Evolutionary conservation across 2,888 invertebrate genomes (phyloP).

Genomic region (Cosmia pyralina): DNA sequence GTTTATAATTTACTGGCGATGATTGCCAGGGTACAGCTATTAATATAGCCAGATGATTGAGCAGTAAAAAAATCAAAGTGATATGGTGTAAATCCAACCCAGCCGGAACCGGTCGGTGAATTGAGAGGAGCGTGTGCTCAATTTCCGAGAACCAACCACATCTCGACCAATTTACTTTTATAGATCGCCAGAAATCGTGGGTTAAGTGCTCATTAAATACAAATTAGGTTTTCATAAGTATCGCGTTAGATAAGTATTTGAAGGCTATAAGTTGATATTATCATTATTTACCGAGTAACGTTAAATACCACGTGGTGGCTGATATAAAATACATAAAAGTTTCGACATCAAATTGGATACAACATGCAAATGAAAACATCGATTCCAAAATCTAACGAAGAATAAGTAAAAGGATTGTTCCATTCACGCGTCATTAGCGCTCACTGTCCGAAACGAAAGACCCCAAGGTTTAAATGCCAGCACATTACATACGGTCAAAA

Average conservation of each 20-base stretch:
- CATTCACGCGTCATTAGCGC: slow-evolving; percentile 84
- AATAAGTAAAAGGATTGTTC: slow-evolving; percentile 77
- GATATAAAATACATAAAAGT: background rate
- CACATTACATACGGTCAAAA: slow-evolving; percentile 78
- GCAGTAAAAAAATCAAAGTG: slow-evolving; percentile 60
- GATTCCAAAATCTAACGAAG: slow-evolving; percentile 55
- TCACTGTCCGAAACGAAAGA: slow-evolving; percentile 82
- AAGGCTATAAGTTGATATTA: background rate
- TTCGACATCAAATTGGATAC: background rate
- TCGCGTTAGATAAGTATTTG: background rate
- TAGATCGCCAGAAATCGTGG: slow-evolving; percentile 67
- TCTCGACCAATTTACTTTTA: slow-evolving; percentile 77
- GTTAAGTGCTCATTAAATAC: slow-evolving; percentile 70
- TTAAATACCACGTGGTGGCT: background rate
- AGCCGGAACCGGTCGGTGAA: slow-evolving; percentile 73
- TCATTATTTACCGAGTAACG: background rate
- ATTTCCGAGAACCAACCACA: slow-evolving; percentile 70
- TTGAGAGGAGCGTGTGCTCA: slow-evolving; percentile 69
- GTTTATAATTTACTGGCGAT: slow-evolving; percentile 47
- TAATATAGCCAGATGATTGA: slow-evolving; percentile 58
- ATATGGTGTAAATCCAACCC: slow-evolving; percentile 46
- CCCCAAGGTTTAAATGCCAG: slow-evolving; percentile 77
- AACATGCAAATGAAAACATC: slow-evolving; percentile 39
- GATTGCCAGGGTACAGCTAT: slow-evolving; percentile 49
- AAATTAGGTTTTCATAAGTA: slow-evolving; percentile 35